Conservation (phyloP, 1,140 invertebrate genomes). For the Panonychus citri region DNA sequence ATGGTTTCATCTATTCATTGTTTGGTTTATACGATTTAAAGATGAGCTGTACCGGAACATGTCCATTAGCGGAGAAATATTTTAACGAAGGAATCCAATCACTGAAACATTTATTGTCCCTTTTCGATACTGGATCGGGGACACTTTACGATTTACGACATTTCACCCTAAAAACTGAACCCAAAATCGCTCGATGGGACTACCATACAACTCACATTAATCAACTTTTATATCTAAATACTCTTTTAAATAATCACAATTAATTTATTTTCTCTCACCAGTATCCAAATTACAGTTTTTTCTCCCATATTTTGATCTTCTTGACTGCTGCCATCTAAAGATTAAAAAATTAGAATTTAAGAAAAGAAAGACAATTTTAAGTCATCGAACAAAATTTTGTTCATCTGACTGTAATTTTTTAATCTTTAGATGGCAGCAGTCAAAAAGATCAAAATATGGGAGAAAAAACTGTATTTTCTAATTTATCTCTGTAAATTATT, state of each 20-base stretch:
- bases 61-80: slow-evolving; percentile 41
- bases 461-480: too few relatives aligned
- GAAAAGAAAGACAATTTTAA: too few relatives aligned
- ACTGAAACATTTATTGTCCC: slow-evolving; percentile 60
- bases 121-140: slow-evolving; percentile 85
- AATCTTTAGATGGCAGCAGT: too few relatives aligned
- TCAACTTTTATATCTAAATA: slow-evolving; percentile 66
- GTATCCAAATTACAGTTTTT: too few relatives aligned
- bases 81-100: slow-evolving; percentile 67
- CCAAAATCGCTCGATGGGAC: slow-evolving; percentile 73
- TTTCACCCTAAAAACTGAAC: slow-evolving; percentile 53
- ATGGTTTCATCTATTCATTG: slow-evolving; percentile 95
- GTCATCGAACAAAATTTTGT: too few relatives aligned
- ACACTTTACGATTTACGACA: slow-evolving; percentile 92
- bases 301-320: too few relatives aligned
- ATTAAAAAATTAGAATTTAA: too few relatives aligned
- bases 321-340: too few relatives aligned
- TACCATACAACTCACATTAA: slow-evolving; percentile 97
- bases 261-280: too few relatives aligned
- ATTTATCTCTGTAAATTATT: too few relatives aligned
- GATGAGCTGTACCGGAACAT: slow-evolving; percentile 28
- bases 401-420: too few relatives aligned
- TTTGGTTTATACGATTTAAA: slow-evolving; percentile 82
- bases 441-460: too few relatives aligned
- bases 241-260: slow-evolving; percentile 58